Evolutionary conservation across 2,113 vertebrate genomes (phyloP), one percentile per base, ranked within the genome.

Genomic region (Eleginops maclovinus): DNA sequence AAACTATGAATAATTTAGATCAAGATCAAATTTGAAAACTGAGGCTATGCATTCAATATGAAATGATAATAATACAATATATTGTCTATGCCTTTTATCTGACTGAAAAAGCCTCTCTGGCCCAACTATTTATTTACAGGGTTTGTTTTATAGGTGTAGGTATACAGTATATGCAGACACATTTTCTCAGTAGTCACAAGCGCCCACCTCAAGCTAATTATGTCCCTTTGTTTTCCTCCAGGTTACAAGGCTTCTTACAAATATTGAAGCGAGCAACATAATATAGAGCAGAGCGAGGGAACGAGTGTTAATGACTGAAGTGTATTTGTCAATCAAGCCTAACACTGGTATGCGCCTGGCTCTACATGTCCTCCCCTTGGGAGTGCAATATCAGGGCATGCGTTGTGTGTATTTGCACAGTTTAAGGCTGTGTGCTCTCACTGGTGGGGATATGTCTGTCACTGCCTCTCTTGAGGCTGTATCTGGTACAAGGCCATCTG

Each of bases 381-480:
- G 86, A 81, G 82, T 83, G 81, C 81, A 84, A 85, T 71, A 78
- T 41, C 14, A 4, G 81, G 83, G 62, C 83, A 87, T 81, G 76
- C 58, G 19, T 82, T 89, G 59, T 76, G 78, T 87, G 74, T 88
- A 75, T 87, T 88, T 91, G 73, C 80, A 64, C 64, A 62, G 80
- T 75, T 84, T 72, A 72, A 63, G 41, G 72, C 64, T 43, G 28
- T 70, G 58, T 72, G 68, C 72, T 75, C 75, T 77, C 61, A 81
- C 80, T 87, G 86, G 75, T 89, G 82, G 74, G 68, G 84, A 76
- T 79, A 74, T 81, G 87, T 80, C 91, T 89, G 84, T 90, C 86
- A 88, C 80, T 74, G n/a, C 60, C 75, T 89, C 87, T 87, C 88
- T 62, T 5, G 87, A 75, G 86, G 75, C 68, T 74, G 9, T 73